phyloP scores from a whole-genome alignment of 2,797 vertebrate genomes.

The Tragopan temminckii region DNA sequence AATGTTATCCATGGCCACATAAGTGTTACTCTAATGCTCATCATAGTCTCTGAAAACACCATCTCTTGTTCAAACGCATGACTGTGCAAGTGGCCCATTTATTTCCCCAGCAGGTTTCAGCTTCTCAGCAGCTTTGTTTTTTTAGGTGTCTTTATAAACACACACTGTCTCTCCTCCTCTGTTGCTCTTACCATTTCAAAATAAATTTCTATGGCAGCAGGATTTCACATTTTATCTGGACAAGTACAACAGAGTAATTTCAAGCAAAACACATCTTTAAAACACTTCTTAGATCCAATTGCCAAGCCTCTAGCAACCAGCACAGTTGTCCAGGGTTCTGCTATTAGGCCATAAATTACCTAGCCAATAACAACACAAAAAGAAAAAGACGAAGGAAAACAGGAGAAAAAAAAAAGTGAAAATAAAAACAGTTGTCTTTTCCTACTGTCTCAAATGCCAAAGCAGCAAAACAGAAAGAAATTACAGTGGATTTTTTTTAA shows the following conservation, averaged over 20 bases:
- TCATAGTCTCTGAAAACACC: not conserved
- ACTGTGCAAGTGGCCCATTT: not conserved
- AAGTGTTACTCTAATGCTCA: not conserved
- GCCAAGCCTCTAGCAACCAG: constrained; percentile 13
- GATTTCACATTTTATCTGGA: constrained; percentile 16
- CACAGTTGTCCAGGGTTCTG: not conserved
- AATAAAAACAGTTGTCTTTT: not conserved
- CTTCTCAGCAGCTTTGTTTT: not conserved
- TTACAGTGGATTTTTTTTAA: not conserved
- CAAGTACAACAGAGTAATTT: constrained; percentile 50
- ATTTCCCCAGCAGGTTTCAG: not conserved
- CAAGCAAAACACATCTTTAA: not conserved
- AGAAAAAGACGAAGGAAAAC: not conserved
- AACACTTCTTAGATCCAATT: constrained; percentile 10
- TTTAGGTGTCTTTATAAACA: not conserved
- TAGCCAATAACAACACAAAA: not conserved
- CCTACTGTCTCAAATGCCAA: not conserved
- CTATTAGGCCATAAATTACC: constrained; percentile 30
- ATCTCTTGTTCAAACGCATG: not conserved
- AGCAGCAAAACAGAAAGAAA: not conserved
- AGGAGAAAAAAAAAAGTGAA: not conserved
- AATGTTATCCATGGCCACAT: not conserved
- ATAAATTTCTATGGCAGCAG: not conserved
- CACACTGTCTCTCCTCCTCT: not conserved
- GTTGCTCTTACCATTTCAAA: not conserved